A percentile compares a stretch with the other conserved stretches of the same genome.
Evolutionary conservation across 2,888 invertebrate species (phyloP).

Genomic region (Drosophila vallismaia): DNA sequence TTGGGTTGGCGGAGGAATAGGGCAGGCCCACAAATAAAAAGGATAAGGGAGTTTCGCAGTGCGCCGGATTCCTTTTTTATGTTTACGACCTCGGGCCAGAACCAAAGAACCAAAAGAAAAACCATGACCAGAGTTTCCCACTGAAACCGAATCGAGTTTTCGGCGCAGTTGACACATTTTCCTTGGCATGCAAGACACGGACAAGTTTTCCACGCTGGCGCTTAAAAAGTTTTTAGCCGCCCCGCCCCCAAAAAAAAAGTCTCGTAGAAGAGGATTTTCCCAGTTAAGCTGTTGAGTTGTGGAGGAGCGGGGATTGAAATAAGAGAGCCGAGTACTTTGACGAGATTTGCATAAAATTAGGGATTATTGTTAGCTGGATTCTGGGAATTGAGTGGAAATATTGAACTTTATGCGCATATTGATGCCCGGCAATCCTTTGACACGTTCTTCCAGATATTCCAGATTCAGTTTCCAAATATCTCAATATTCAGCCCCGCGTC

Average conservation of each 20-base stretch:
- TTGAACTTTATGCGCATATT: slow-evolving; percentile 78
- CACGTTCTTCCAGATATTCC: slow-evolving; percentile 37
- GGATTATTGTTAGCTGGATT: slow-evolving; percentile 73
- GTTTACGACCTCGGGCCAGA: slow-evolving; percentile 45
- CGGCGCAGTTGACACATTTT: slow-evolving; percentile 62
- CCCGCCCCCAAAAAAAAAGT: slow-evolving; percentile 3
- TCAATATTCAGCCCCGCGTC: slow-evolving; percentile 18
- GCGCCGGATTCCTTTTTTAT: slow-evolving; percentile 49
- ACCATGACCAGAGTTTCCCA: slow-evolving; percentile 8
- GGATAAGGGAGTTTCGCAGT: slow-evolving; percentile 44
- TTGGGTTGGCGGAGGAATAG: slow-evolving; percentile 32
- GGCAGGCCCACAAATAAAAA: slow-evolving; percentile 19
- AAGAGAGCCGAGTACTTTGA: slow-evolving; percentile 50
- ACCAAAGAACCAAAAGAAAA: background rate
- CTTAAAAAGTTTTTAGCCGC: slow-evolving; percentile 64
- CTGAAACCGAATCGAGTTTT: slow-evolving; percentile 37
- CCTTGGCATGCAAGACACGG: slow-evolving; percentile 74
- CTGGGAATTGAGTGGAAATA: slow-evolving; percentile 66
- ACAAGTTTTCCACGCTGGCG: slow-evolving; percentile 70
- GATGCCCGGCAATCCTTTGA: slow-evolving; percentile 66
- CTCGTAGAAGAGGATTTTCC: slow-evolving; percentile 56
- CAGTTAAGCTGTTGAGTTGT: slow-evolving; percentile 54
- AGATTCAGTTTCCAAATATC: background rate
- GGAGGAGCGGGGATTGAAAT: slow-evolving; percentile 15
- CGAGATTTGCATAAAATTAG: slow-evolving; percentile 75